phyloP scores from a whole-genome alignment of 2,113 vertebrate species.

The Hydrochoerus hydrochaeris region DNA sequence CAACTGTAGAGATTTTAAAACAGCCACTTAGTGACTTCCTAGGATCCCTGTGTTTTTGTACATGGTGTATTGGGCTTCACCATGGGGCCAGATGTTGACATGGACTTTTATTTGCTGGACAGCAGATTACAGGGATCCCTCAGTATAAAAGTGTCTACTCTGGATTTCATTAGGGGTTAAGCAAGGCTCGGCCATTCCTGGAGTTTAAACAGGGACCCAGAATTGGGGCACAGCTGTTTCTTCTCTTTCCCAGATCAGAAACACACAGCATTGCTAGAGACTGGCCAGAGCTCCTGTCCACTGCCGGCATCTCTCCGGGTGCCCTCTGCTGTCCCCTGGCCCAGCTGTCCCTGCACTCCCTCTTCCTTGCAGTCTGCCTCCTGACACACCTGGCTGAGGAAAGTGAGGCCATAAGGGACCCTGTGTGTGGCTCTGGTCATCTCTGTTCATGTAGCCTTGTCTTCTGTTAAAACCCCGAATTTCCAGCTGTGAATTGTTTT shows the following conservation, averaged over 20 bases:
- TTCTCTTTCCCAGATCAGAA: conserved; percentile 34
- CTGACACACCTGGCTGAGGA: neutral
- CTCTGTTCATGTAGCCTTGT: neutral
- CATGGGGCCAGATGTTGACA: conserved; percentile 62
- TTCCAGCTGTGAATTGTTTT: neutral
- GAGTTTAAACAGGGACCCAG: conserved; percentile 1
- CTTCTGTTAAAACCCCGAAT: neutral
- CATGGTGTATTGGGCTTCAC: conserved; percentile 51
- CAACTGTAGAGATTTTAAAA: conserved; percentile 54
- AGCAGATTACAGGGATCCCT: conserved; percentile 41
- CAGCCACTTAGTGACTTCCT: conserved; percentile 6
- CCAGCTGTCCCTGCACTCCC: conserved; percentile 33
- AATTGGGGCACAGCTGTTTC: conserved; percentile 53
- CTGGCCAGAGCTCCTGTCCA: conserved; percentile 7
- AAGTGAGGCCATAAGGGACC: neutral
- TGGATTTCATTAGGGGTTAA: conserved; percentile 73
- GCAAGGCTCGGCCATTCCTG: conserved; percentile 49
- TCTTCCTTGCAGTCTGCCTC: neutral
- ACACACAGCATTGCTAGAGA: neutral
- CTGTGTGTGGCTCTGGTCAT: neutral
- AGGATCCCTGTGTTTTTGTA: neutral
- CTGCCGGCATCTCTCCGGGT: neutral
- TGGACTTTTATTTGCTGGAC: conserved; percentile 38
- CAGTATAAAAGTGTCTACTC: conserved; percentile 63
- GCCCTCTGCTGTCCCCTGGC: conserved; percentile 40